Evolutionary conservation across 2,113 vertebrate species (phyloP).

Genomic region (Epinephelus lanceolatus): DNA sequence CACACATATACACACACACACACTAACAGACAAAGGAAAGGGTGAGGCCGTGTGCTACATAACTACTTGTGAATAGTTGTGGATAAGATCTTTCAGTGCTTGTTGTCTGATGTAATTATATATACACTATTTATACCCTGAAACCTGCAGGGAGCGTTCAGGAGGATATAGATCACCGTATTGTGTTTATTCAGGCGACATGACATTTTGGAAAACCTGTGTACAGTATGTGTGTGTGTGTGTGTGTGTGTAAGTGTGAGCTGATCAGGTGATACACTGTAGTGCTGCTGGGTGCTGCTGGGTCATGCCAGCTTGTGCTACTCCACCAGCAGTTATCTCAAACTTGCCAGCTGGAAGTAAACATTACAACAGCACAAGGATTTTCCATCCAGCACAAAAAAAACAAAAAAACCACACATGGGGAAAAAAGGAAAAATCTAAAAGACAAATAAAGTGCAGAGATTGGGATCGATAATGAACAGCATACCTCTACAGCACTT

Average conservation of each 20-base stretch:
- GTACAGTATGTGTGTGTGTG: no score
- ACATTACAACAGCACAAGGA: constrained; percentile 52
- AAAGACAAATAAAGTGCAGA: neutral
- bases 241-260: neutral
- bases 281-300: neutral
- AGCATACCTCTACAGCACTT: neutral
- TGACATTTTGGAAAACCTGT: constrained; percentile 52
- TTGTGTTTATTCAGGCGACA: constrained; percentile 36
- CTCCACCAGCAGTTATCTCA: constrained; percentile 36
- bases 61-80: constrained; percentile 25
- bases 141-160: neutral
- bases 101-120: constrained; percentile 20
- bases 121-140: constrained; percentile 22
- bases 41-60: constrained; percentile 50
- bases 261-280: constrained; percentile 25
- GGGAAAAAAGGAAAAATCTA: neutral
- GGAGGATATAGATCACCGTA: neutral
- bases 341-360: constrained; percentile 49
- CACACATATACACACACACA: constrained; percentile 16
- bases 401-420: neutral
- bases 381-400: constrained; percentile 46
- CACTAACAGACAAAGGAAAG: constrained; percentile 40
- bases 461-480: constrained; percentile 12
- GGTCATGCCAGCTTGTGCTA: constrained; percentile 44
- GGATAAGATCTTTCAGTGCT: constrained; percentile 38